These are phyloP conservation scores for Agrotis exclamationis DNA, from an alignment of 2,888 invertebrate species.

Conservation along the genomic window DNA sequence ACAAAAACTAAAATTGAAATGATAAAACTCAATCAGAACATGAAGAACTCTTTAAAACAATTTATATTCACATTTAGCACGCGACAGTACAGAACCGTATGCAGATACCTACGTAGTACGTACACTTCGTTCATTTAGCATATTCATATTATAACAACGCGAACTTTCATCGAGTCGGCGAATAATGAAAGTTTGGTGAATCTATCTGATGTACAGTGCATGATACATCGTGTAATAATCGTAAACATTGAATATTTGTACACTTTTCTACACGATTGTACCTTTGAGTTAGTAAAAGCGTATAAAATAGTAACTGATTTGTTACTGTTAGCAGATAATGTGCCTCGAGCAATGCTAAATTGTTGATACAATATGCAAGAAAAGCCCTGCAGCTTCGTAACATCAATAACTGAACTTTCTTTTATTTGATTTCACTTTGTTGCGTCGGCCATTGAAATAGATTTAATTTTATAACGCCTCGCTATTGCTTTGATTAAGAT, in stretches of 20 bases:
- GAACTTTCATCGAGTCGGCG: conserved; percentile 78
- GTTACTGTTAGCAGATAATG: conserved; percentile 45
- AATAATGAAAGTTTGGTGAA: conserved; percentile 75
- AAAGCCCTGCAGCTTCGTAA: conserved; percentile 26
- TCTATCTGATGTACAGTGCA: conserved; percentile 63
- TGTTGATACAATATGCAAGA: conserved; percentile 42
- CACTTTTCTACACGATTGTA: conserved; percentile 21
- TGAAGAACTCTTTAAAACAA: conserved; percentile 50
- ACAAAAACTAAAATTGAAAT: conserved; percentile 40
- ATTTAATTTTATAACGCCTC: conserved; percentile 51
- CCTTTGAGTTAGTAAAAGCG: conserved; percentile 24
- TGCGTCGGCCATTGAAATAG: conserved; percentile 32
- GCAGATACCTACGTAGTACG: conserved; percentile 50
- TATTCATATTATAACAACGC: conserved; percentile 75
- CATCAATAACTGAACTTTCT: conserved; percentile 50
- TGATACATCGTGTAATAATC: conserved; percentile 57
- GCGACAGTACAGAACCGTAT: conserved; percentile 52
- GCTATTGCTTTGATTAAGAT: conserved; percentile 50
- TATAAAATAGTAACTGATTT: conserved; percentile 35
- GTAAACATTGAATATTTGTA: conserved; percentile 41
- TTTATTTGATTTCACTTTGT: conserved; percentile 46
- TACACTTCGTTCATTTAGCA: conserved; percentile 74
- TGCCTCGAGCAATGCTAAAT: conserved; percentile 52
- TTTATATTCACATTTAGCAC: conserved; percentile 50
- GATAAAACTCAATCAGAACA: conserved; percentile 29